Percentiles rank a stretch among this genome's conserved stretches.
These are phyloP conservation scores for Monopterus albus DNA, from an alignment of 2,113 vertebrate species.

Conservation along the genomic window DNA sequence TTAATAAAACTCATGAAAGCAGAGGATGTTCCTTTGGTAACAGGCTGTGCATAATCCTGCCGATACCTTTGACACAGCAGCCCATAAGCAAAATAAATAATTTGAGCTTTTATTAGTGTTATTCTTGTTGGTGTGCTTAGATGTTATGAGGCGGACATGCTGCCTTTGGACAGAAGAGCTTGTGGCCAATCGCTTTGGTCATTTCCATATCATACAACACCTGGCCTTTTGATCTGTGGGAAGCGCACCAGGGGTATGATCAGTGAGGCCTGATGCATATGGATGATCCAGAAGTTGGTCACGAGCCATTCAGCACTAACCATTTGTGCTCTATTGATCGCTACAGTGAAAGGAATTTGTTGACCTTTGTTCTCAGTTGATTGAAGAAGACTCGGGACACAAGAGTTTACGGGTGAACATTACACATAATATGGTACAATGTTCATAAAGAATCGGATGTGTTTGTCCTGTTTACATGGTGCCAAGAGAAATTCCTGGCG, in stretches of 20 bases:
- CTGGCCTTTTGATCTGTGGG: conserved; percentile 65
- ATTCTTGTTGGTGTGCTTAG: conserved; percentile 33
- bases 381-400: too few species aligned
- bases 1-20: conserved; percentile 20
- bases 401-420: too few species aligned
- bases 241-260: too few species aligned
- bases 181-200: conserved; percentile 24
- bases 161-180: conserved; percentile 52
- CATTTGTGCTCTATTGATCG: too few species aligned
- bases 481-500: too few species aligned
- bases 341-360: too few species aligned
- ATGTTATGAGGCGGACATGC: conserved; percentile 34
- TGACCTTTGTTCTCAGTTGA: too few species aligned
- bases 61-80: conserved; percentile 45
- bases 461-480: too few species aligned
- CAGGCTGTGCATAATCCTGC: too few species aligned
- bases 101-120: conserved; percentile 39
- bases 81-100: conserved; percentile 8
- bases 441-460: too few species aligned
- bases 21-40: conserved; percentile 1
- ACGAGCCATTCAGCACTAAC: too few species aligned
- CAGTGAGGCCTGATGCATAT: conserved; percentile 38
- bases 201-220: conserved; percentile 75
- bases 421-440: too few species aligned
- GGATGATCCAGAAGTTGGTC: conserved; percentile 20